Base-by-base conservation (phyloP, 2,888 invertebrate genomes). In the Apamea epomidion region DNA sequence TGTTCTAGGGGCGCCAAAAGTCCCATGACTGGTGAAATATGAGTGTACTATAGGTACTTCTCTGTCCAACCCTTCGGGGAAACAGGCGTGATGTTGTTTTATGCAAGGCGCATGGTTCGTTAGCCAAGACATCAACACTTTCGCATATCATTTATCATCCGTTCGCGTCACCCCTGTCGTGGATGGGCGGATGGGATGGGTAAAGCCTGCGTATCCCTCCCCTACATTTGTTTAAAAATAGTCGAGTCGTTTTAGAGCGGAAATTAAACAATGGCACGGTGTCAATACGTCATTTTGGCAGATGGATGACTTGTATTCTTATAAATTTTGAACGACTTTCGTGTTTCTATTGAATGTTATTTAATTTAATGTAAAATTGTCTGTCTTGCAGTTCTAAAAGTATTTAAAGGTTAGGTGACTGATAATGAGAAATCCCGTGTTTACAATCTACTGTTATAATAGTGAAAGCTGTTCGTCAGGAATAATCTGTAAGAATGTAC, bases 101-200 rank as follows among this genome's bases (percentile, higher is more conserved):
- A 62, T 16, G 25, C 45, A 48, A 48, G 21, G 10, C 21, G 25
- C 58, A 81, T 37, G 76, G 68, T 62, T 76, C 67, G 83, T 68
- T 72, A 82, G 76, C 58, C 67, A 82, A 54, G 67, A 32, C 45
- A 29, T 82, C 77, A 72, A 72, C 72, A 76, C 67, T 48, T 14
- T 72, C 29, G 29, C 25, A 14, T 62, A 76, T 65, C 21, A 74
- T 82, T 76, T 68, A 76, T 83, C 76, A 72, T 72, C 62, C 51
- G 14, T 60, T 72, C 6, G 8, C 60, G 32, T 37, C 58, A 67
- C 32, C 60, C 58, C 62, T 21, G 25, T 37, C 16, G 37, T 37
- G n/a, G n/a, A 48, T 45, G 37, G n/a, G 5, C n/a, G 18, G 25
- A 48, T 64, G 42, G 29, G 16, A n/a, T 25, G 29, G 42, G 16